These are phyloP conservation scores for Rana temporaria DNA, from an alignment of 2,113 vertebrate species.

Conservation along the genomic window DNA sequence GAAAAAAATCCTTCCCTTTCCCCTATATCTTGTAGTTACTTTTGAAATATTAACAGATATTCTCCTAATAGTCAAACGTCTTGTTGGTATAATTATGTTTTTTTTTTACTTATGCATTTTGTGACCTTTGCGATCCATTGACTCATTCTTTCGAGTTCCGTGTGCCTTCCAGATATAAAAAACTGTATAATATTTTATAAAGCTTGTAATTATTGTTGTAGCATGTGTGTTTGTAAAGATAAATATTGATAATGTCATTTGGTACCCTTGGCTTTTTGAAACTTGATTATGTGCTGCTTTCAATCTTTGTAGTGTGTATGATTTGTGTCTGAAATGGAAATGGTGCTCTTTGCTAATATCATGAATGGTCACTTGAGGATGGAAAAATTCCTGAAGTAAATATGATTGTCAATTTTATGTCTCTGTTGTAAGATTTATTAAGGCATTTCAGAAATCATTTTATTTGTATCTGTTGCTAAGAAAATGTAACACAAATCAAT, in stretches of 20 bases:
- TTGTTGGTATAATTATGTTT: slow-evolving; percentile 3
- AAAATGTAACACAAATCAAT: too few species aligned
- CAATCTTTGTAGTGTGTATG: slow-evolving; percentile 8
- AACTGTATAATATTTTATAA: neutral
- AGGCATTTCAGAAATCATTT: too few species aligned
- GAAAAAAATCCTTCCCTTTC: too few species aligned
- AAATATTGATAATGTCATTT: slow-evolving; percentile 35
- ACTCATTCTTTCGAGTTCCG: neutral
- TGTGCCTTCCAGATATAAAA: slow-evolving; percentile 23
- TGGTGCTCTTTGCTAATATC: neutral
- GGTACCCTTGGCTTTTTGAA: neutral
- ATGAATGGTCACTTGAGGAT: neutral
- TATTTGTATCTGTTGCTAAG: too few species aligned
- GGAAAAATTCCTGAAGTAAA: too few species aligned
- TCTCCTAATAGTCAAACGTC: neutral
- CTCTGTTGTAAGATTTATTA: too few species aligned
- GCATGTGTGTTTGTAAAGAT: neutral
- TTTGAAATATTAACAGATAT: too few species aligned
- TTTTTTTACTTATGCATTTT: slow-evolving; percentile 23
- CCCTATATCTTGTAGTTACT: too few species aligned
- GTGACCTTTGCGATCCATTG: slow-evolving; percentile 33
- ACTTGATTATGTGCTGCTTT: slow-evolving; percentile 24
- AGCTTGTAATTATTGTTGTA: neutral
- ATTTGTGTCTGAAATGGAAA: slow-evolving; percentile 27
- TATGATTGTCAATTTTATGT: too few species aligned